A percentile compares a stretch with the other conserved stretches of the same genome.
Conservation (phyloP, 2,113 vertebrate genomes). For the Hippopotamus amphibius region DNA sequence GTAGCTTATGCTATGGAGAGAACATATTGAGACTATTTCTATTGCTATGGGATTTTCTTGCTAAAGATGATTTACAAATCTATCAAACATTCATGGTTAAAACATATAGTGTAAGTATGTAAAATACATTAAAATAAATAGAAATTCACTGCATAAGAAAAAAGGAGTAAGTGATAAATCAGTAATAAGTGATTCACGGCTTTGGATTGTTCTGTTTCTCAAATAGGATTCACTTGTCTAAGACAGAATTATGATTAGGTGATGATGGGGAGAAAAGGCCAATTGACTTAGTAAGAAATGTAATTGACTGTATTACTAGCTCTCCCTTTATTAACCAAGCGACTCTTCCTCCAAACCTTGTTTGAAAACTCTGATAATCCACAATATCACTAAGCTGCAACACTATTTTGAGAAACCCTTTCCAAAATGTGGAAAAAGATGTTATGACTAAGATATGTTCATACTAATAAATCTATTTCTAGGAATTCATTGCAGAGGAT, state of each 20-base stretch:
- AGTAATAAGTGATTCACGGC: neutral
- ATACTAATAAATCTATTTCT: neutral
- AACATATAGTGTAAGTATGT: neutral
- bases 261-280: neutral
- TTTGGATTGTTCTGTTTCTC: neutral
- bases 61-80: neutral
- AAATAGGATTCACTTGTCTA: neutral
- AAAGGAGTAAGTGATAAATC: neutral
- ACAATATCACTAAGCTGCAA: neutral
- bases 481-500: neutral
- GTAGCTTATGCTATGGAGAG: neutral
- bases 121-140: slow-evolving; percentile 45
- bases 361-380: neutral
- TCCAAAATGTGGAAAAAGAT: neutral
- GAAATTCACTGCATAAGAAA: neutral
- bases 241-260: neutral
- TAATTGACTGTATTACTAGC: neutral
- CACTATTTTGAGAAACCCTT: neutral
- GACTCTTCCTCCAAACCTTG: neutral
- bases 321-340: neutral
- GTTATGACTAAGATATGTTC: neutral
- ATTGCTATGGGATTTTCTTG: neutral
- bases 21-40: neutral
- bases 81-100: slow-evolving; percentile 5
- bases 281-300: neutral